phyloP scores from a whole-genome alignment of 2,797 vertebrate species.

The Rhinichthys osculus region DNA sequence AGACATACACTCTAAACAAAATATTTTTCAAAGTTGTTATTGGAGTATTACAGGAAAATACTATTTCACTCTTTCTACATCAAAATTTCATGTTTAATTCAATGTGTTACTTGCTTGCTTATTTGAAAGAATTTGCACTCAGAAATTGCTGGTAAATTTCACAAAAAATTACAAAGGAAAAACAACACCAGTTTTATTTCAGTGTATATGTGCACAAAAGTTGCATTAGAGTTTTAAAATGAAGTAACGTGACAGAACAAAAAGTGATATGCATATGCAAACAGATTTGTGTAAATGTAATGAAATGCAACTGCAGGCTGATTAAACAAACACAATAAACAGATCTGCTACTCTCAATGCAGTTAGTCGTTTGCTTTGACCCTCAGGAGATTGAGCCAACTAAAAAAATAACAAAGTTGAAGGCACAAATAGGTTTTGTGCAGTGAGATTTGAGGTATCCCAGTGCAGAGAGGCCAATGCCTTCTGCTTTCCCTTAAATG shows the following conservation, averaged over 20 bases:
- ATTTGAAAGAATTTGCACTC: background rate
- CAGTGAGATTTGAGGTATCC: slow-evolving; percentile 53
- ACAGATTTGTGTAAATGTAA: slow-evolving; percentile 11
- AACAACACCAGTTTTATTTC: background rate
- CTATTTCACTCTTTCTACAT: slow-evolving; percentile 8
- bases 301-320: slow-evolving; percentile 9
- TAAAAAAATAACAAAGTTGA: slow-evolving; percentile 61
- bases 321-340: slow-evolving; percentile 23
- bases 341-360: slow-evolving; percentile 5
- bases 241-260: background rate
- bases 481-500: slow-evolving; percentile 82
- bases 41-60: background rate
- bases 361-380: slow-evolving; percentile 41
- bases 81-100: background rate
- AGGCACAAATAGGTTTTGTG: slow-evolving; percentile 78
- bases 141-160: background rate
- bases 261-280: background rate
- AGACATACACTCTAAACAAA: slow-evolving; percentile 14
- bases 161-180: background rate
- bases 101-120: background rate
- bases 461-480: slow-evolving; percentile 68
- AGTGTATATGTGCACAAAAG: background rate
- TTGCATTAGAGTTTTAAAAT: background rate
- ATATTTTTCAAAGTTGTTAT: background rate
- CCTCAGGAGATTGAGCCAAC: slow-evolving; percentile 32